A percentile compares a stretch with the other conserved stretches of the same genome.
Evolutionary conservation across 2,888 invertebrate genomes (phyloP).

Genomic region (Chydorus sphaericus): DNA sequence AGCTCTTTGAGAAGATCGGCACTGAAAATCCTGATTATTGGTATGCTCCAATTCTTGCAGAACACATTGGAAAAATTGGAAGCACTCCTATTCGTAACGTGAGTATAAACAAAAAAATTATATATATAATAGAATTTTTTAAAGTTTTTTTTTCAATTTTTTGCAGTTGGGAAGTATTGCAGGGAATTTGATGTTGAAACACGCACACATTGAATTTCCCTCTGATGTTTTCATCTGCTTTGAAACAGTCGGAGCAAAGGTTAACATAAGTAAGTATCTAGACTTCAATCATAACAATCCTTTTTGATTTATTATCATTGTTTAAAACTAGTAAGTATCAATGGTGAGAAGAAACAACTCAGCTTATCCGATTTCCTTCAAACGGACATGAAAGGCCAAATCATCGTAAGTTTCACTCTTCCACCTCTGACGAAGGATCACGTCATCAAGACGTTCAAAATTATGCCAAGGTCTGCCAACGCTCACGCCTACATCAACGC

Average conservation of each 20-base stretch:
- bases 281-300: no score
- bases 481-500: slow-evolving; percentile 64
- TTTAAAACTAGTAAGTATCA: neutral
- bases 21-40: slow-evolving; percentile 33
- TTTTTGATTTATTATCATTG: neutral
- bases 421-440: slow-evolving; percentile 38
- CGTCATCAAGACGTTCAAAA: slow-evolving; percentile 50
- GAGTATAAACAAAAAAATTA: no score
- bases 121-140: no score
- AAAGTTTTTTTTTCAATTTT: no score
- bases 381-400: slow-evolving; percentile 46
- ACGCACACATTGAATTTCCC: slow-evolving; percentile 47
- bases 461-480: slow-evolving; percentile 52
- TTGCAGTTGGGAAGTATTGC: slow-evolving; percentile 41
- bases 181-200: slow-evolving; percentile 54
- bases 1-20: slow-evolving; percentile 29
- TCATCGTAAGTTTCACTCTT: slow-evolving; percentile 44
- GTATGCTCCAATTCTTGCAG: slow-evolving; percentile 41
- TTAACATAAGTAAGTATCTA: slow-evolving; percentile 23
- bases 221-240: slow-evolving; percentile 52
- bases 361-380: slow-evolving; percentile 40
- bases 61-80: slow-evolving; percentile 52
- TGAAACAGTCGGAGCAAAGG: slow-evolving; percentile 25
- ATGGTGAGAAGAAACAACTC: slow-evolving; percentile 19
- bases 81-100: slow-evolving; percentile 57